Evolutionary conservation across 2,797 vertebrate species (phyloP).

Genomic region (Dicrostonyx torquatus): DNA sequence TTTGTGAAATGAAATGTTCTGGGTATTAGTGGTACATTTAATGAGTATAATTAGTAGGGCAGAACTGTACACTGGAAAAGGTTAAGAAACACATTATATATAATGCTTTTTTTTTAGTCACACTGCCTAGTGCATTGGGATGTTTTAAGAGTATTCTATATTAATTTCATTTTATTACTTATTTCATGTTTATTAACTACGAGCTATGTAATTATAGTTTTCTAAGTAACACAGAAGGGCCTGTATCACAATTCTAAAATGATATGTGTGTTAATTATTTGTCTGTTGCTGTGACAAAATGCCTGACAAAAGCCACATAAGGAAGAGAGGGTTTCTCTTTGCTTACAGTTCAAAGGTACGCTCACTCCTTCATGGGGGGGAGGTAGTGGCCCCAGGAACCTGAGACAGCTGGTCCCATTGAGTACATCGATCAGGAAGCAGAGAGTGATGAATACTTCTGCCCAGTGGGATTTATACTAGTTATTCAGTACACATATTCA

Average conservation of each 20-base stretch:
- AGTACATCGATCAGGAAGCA: background rate
- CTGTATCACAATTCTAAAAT: background rate
- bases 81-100: background rate
- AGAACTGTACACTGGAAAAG: background rate
- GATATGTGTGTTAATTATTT: background rate
- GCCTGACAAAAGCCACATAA: background rate
- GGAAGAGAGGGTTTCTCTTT: background rate
- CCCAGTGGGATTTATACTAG: background rate
- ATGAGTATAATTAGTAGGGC: background rate
- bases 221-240: background rate
- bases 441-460: background rate
- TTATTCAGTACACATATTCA: background rate
- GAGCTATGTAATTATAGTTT: background rate
- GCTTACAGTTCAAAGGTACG: background rate
- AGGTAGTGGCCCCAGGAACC: background rate
- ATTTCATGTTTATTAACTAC: background rate
- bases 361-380: background rate
- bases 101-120: background rate
- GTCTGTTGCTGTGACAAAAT: background rate
- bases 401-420: background rate
- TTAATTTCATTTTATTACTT: background rate
- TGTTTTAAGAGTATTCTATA: background rate
- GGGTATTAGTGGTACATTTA: background rate
- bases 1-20: background rate
- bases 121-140: background rate